Evolutionary conservation across 2,797 vertebrate species (phyloP).

Genomic region (Graptemys geographica): DNA sequence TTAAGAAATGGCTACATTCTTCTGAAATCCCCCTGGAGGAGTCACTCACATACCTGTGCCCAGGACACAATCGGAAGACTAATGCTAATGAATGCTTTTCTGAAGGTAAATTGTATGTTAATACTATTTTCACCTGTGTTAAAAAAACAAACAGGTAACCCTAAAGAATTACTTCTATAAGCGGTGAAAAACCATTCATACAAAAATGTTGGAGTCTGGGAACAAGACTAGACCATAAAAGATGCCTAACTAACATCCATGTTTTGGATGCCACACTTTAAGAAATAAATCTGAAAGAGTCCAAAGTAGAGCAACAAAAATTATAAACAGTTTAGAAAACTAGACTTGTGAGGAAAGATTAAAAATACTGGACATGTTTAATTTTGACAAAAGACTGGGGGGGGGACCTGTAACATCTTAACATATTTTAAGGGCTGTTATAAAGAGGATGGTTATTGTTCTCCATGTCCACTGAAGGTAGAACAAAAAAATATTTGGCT

Average conservation of each 20-base stretch:
- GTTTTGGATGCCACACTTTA: background rate
- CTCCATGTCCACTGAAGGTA: background rate
- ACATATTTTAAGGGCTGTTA: background rate
- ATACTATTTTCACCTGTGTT: background rate
- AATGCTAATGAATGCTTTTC: background rate
- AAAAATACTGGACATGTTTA: background rate
- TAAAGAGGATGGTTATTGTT: background rate
- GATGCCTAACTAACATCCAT: background rate
- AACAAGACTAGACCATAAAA: background rate
- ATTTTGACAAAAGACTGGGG: background rate
- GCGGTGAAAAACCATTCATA: background rate
- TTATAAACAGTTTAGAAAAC: background rate
- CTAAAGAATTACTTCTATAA: background rate
- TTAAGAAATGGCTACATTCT: background rate
- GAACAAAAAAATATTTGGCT: background rate
- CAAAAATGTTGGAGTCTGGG: background rate
- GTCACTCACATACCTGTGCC: background rate
- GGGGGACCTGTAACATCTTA: background rate
- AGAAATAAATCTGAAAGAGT: background rate
- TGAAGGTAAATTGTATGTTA: background rate
- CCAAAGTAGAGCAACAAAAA: background rate
- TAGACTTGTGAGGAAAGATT: background rate
- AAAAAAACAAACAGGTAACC: background rate
- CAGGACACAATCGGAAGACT: background rate
- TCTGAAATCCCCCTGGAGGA: background rate